A percentile compares a stretch with the other conserved stretches of the same genome.
phyloP scores from a whole-genome alignment of 1,140 invertebrate species.

The Popillia japonica region DNA sequence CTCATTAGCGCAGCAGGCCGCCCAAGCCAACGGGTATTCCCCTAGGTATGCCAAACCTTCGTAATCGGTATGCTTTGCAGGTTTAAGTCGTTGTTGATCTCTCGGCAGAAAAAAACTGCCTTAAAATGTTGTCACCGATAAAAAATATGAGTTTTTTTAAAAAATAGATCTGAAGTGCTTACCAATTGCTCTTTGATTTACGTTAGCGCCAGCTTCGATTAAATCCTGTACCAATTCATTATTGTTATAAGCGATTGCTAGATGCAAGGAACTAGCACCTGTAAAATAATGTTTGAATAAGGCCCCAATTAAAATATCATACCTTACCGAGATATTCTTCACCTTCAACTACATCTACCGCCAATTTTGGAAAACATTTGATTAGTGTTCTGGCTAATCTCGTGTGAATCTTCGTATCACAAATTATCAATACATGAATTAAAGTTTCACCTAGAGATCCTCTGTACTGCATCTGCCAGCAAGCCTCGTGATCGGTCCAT shows the following conservation, averaged over 20 bases:
- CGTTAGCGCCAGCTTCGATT: conserved; percentile 88
- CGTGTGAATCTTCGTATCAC: conserved; percentile 88
- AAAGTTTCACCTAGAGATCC: conserved; percentile 94
- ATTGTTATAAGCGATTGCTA: conserved; percentile 96
- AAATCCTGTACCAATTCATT: conserved; percentile 94
- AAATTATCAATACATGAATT: conserved; percentile 94
- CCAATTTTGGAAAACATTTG: conserved; percentile 90
- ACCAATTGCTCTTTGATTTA: conserved; percentile 92
- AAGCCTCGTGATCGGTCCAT: conserved; percentile 90
- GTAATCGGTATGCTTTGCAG: conserved; percentile 87
- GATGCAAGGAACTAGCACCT: conserved; percentile 87
- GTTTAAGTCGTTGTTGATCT: conserved; percentile 83
- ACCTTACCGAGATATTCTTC: conserved; percentile 86
- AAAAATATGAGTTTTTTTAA: background rate
- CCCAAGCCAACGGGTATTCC: conserved; percentile 96
- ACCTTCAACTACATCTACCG: conserved; percentile 94
- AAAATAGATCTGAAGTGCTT: background rate
- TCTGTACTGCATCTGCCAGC: conserved; percentile 97
- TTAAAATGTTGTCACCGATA: conserved; percentile 49
- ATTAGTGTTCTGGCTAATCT: conserved; percentile 87
- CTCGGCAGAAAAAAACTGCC: conserved; percentile 90
- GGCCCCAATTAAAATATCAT: no score
- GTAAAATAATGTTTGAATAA: no score
- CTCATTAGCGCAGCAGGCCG: conserved; percentile 95
- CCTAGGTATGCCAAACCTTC: conserved; percentile 95